Percentiles rank a stretch among this genome's conserved stretches.
Conservation (phyloP, 2,797 vertebrate genomes). For the Helarctos malayanus region DNA sequence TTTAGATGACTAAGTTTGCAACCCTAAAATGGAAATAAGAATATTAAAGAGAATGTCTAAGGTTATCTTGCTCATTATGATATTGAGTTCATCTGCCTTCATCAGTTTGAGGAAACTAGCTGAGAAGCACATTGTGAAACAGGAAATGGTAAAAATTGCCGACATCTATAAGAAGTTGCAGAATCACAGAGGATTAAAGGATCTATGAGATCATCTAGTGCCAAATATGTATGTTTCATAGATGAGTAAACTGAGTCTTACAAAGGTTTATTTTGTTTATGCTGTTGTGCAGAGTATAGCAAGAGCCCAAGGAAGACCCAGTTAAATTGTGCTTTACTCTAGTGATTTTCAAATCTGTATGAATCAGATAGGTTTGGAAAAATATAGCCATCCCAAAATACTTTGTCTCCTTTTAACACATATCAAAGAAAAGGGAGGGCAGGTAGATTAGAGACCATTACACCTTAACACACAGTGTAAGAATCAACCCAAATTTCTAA, state of each 20-base stretch:
- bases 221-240: not conserved
- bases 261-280: not conserved
- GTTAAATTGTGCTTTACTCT: not conserved
- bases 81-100: not conserved
- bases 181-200: not conserved
- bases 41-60: not conserved
- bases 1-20: not conserved
- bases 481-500: not conserved
- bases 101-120: not conserved
- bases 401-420: not conserved
- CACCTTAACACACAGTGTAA: not conserved
- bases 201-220: not conserved
- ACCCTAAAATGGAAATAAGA: not conserved
- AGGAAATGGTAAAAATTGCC: not conserved
- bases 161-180: not conserved
- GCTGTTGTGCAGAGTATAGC: too few relatives aligned
- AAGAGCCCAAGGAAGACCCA: not conserved
- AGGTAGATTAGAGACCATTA: not conserved
- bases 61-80: not conserved
- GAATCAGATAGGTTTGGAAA: not conserved
- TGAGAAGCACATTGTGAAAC: not conserved
- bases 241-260: not conserved
- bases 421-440: not conserved
- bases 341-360: slow-evolving; percentile 11
- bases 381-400: not conserved